A percentile compares a stretch with the other conserved stretches of the same genome.
Evolutionary conservation across 2,113 vertebrate genomes (phyloP).

Genomic region (Felis chaus): DNA sequence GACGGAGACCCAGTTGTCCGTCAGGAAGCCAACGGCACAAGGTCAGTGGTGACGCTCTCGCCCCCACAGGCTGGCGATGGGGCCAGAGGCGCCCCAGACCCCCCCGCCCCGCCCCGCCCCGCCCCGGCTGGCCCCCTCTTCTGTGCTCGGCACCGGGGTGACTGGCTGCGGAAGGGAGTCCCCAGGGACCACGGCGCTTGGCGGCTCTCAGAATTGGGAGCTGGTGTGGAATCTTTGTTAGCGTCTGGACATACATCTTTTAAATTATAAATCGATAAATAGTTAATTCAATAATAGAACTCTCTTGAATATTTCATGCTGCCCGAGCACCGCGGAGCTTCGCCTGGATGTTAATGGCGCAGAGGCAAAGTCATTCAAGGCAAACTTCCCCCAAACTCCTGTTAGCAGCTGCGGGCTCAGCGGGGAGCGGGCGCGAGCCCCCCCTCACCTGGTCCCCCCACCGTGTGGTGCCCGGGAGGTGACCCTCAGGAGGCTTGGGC

Average conservation of each 20-base stretch:
- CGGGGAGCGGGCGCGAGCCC: fast-evolving
- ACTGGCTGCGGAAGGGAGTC: constrained; percentile 82
- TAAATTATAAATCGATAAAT: constrained; percentile 99
- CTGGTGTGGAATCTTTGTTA: constrained; percentile 88
- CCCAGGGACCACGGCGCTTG: constrained; percentile 85
- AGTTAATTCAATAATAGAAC: constrained; percentile 98
- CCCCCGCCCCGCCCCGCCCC: fast-evolving
- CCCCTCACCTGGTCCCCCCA: background rate
- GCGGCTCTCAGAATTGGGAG: constrained; percentile 86
- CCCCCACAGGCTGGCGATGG: fast-evolving
- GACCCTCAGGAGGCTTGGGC: background rate
- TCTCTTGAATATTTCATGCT: constrained; percentile 96
- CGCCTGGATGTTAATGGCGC: constrained; percentile 77
- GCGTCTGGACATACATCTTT: constrained; percentile 93
- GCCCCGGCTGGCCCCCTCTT: fast-evolving
- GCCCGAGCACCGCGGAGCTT: constrained; percentile 79
- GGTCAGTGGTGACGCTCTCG: fast-evolving
- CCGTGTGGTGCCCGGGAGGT: background rate
- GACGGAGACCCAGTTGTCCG: fast-evolving
- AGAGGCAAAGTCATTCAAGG: constrained; percentile 63
- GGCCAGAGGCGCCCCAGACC: fast-evolving
- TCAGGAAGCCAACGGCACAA: background rate
- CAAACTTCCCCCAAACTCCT: constrained; percentile 59
- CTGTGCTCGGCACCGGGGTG: background rate
- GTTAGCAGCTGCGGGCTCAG: background rate